These are phyloP conservation scores for Oscheius onirici DNA, from an alignment of 2,888 invertebrate species.

Conservation along the genomic window DNA sequence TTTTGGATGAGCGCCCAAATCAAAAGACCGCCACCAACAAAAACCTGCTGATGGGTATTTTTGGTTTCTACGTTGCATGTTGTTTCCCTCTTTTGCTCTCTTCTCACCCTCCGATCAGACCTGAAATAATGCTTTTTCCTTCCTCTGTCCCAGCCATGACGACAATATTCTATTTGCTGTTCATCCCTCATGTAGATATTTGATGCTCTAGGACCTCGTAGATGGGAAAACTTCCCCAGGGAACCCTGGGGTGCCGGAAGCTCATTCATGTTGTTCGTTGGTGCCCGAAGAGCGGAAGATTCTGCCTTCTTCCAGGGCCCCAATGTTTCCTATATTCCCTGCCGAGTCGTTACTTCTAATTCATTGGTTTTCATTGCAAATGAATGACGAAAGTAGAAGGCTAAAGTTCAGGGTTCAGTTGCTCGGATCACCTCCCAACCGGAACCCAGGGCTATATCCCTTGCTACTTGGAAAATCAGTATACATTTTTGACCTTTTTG, in stretches of 20 bases:
- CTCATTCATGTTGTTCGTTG: conserved; percentile 18
- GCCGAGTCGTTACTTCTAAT: neutral
- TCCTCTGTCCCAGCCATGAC: too few relatives aligned
- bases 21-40: conserved; percentile 17
- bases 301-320: neutral
- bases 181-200: neutral
- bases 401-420: neutral
- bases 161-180: neutral
- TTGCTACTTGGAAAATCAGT: too few relatives aligned
- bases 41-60: conserved; percentile 7
- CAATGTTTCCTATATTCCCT: neutral
- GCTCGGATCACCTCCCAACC: conserved; percentile 13
- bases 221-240: conserved; percentile 19
- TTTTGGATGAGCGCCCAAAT: conserved; percentile 17
- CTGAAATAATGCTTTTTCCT: neutral
- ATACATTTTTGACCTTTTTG: too few relatives aligned
- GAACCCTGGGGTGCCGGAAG: conserved; percentile 17
- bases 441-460: conserved; percentile 2
- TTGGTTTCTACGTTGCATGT: neutral
- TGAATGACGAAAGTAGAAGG: conserved; percentile 2
- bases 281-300: conserved; percentile 10
- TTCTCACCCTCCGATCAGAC: neutral
- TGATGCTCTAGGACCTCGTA: neutral
- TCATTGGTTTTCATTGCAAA: neutral
- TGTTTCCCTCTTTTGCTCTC: neutral